Conservation (phyloP, 1,140 invertebrate species). For the Calliopsis andreniformis region DNA sequence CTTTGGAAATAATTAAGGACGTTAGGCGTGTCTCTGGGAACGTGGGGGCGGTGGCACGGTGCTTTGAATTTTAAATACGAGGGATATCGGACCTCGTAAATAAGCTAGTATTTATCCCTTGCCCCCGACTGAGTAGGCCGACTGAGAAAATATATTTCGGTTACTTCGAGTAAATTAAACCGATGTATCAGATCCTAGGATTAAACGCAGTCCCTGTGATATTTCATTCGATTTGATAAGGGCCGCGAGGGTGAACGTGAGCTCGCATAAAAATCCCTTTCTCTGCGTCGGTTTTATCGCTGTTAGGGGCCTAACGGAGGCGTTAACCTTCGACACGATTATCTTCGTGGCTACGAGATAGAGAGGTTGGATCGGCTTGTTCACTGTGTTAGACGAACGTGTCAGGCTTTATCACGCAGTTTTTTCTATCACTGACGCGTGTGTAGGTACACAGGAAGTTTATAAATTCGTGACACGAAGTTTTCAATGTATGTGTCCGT, state of each 20-base stretch:
- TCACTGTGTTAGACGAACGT: too few relatives aligned
- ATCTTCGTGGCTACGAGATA: not conserved
- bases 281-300: not conserved
- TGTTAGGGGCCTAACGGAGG: not conserved
- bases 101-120: conserved; percentile 44
- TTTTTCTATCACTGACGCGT: too few relatives aligned
- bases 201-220: conserved; percentile 16
- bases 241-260: conserved; percentile 4
- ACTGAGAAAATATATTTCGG: conserved; percentile 35
- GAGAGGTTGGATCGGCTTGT: too few relatives aligned
- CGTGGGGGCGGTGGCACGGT: not conserved
- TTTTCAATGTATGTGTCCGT: too few relatives aligned
- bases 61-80: conserved; percentile 62
- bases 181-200: conserved; percentile 42
- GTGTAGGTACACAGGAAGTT: not conserved
- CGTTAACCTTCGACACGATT: not conserved
- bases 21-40: conserved; percentile 21
- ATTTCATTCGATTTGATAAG: conserved; percentile 34
- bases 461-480: not conserved
- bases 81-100: conserved; percentile 53
- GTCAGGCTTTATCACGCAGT: too few relatives aligned
- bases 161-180: conserved; percentile 38
- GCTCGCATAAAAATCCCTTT: conserved; percentile 25
- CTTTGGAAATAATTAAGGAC: conserved; percentile 50
- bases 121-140: not conserved